These are phyloP conservation scores for Anthoscopus minutus DNA, from an alignment of 2,113 vertebrate genomes.

Conservation along the genomic window DNA sequence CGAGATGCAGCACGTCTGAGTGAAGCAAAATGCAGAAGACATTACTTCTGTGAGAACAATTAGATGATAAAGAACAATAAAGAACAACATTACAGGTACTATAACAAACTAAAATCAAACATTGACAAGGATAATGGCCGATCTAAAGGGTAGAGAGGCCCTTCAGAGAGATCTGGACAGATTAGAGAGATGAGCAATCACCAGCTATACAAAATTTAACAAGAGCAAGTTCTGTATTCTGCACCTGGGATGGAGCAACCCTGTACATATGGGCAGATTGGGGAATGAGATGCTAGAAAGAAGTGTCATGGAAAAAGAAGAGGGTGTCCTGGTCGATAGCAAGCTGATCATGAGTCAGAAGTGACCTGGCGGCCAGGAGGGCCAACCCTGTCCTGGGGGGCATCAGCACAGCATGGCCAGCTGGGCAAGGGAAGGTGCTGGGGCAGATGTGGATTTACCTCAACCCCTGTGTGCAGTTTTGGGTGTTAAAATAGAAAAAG, in stretches of 20 bases:
- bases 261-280: accelerated
- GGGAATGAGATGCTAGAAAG: not conserved
- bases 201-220: not conserved
- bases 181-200: not conserved
- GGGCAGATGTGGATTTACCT: not conserved
- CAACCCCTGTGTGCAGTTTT: not conserved
- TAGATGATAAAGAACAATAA: not conserved
- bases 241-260: not conserved
- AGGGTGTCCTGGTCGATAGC: accelerated
- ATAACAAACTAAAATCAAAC: not conserved
- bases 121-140: not conserved
- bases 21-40: not conserved
- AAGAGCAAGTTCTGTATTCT: not conserved
- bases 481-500: not conserved
- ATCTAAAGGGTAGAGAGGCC: not conserved
- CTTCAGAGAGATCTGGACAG: not conserved
- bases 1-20: not conserved
- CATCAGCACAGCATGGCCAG: not conserved
- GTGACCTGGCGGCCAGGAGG: not conserved
- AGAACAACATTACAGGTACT: not conserved
- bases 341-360: not conserved
- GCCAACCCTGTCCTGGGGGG: accelerated
- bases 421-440: accelerated
- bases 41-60: not conserved
- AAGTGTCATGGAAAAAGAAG: not conserved